A percentile compares a stretch with the other conserved stretches of the same genome.
Evolutionary conservation across 2,113 vertebrate genomes (phyloP).

Genomic region (Muntiacus muntjak): DNA sequence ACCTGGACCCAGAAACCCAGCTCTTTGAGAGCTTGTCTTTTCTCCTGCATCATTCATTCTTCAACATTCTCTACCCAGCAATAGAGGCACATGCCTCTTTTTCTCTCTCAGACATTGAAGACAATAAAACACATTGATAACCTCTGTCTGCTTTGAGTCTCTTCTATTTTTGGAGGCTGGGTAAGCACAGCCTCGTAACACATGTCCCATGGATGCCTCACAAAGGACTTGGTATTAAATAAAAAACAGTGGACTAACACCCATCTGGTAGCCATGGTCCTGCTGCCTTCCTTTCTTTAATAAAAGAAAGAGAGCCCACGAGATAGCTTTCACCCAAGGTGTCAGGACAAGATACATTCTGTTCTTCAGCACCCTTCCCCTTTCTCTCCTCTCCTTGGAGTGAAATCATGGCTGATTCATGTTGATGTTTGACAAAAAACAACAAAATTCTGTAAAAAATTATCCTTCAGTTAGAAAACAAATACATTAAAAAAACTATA

Average conservation of each 20-base stretch:
- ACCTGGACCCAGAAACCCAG: conserved; percentile 86
- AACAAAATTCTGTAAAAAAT: not conserved
- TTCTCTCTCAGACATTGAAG: conserved; percentile 76
- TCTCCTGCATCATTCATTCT: conserved; percentile 86
- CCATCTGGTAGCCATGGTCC: conserved; percentile 80
- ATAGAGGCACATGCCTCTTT: conserved; percentile 75
- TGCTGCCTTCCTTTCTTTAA: not conserved
- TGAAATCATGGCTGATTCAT: not conserved
- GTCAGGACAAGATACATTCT: not conserved
- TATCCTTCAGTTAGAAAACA: not conserved
- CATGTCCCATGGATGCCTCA: conserved; percentile 80
- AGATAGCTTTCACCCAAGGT: not conserved
- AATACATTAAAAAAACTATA: not conserved
- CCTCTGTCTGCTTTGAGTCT: conserved; percentile 77
- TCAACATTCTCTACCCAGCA: conserved; percentile 83
- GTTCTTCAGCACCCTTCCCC: not conserved
- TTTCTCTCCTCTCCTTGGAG: not conserved
- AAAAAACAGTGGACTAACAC: conserved; percentile 79
- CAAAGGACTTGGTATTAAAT: conserved; percentile 80
- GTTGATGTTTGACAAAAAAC: not conserved
- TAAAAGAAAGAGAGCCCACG: not conserved
- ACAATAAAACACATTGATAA: conserved; percentile 81
- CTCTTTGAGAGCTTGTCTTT: conserved; percentile 86
- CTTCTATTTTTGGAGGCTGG: conserved; percentile 82
- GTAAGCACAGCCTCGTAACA: conserved; percentile 80